These are phyloP conservation scores for Baryphthengus martii DNA, from an alignment of 2,113 vertebrate genomes.

Conservation along the genomic window DNA sequence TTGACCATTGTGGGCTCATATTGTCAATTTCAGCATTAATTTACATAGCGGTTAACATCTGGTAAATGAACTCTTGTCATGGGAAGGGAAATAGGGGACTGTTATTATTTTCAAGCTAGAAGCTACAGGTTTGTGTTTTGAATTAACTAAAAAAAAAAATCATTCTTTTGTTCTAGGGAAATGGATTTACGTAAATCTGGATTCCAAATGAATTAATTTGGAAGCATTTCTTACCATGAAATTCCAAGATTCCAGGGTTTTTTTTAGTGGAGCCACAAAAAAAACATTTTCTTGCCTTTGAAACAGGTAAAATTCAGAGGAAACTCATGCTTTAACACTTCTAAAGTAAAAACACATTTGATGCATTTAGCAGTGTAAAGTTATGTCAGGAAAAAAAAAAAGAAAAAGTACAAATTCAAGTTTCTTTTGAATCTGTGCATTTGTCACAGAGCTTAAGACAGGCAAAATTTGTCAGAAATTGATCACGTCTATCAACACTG, in stretches of 20 bases:
- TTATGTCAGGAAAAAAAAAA: not conserved
- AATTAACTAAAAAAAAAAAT: not conserved
- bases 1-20: not conserved
- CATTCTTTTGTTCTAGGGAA: not conserved
- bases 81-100: not conserved
- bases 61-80: not conserved
- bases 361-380: not conserved
- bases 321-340: not conserved
- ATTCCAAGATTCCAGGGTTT: not conserved
- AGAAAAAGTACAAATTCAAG: not conserved
- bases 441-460: not conserved
- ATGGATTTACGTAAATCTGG: not conserved
- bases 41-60: not conserved
- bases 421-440: not conserved
- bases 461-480: not conserved
- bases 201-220: not conserved
- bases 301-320: not conserved
- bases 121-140: not conserved
- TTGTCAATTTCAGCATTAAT: not conserved
- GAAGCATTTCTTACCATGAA: not conserved
- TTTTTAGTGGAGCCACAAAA: not conserved
- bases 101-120: not conserved
- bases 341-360: not conserved
- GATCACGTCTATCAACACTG: not conserved
- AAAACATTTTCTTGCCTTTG: not conserved